Percentiles rank a stretch among this genome's conserved stretches.
phyloP scores from a whole-genome alignment of 2,888 invertebrate species.

The Suillia variegata region DNA sequence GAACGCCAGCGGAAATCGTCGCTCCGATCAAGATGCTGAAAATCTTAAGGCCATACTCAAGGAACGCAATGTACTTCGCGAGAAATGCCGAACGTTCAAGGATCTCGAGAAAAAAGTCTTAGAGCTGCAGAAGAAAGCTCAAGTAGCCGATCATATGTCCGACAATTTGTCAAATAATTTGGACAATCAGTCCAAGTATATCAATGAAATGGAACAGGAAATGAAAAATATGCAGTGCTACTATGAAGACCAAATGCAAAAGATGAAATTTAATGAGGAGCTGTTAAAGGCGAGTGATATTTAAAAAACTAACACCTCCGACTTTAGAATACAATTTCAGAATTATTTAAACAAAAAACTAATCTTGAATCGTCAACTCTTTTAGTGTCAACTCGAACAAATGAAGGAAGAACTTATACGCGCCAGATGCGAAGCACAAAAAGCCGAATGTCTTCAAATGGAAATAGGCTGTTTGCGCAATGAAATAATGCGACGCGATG shows the following conservation, averaged over 20 bases:
- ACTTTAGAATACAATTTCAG: too few relatives aligned
- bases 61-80: constrained; percentile 47
- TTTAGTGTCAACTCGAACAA: constrained; percentile 31
- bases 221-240: constrained; percentile 45
- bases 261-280: constrained; percentile 38
- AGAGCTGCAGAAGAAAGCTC: constrained; percentile 32
- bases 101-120: constrained; percentile 31
- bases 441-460: constrained; percentile 36
- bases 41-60: constrained; percentile 41
- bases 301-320: too few relatives aligned
- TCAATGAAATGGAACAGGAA: constrained; percentile 41
- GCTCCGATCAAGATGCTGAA: constrained; percentile 35
- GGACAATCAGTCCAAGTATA: constrained; percentile 31
- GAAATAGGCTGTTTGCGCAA: constrained; percentile 44
- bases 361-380: not conserved
- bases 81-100: constrained; percentile 35
- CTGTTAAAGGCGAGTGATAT: constrained; percentile 37
- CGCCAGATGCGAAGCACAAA: constrained; percentile 35
- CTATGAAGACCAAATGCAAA: constrained; percentile 41
- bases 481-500: constrained; percentile 43
- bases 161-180: constrained; percentile 31
- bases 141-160: constrained; percentile 28
- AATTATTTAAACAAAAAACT: not conserved
- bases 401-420: constrained; percentile 37
- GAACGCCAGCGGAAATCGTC: not conserved